Evolutionary conservation across 2,797 vertebrate species (phyloP).

Genomic region (Nasua narica): DNA sequence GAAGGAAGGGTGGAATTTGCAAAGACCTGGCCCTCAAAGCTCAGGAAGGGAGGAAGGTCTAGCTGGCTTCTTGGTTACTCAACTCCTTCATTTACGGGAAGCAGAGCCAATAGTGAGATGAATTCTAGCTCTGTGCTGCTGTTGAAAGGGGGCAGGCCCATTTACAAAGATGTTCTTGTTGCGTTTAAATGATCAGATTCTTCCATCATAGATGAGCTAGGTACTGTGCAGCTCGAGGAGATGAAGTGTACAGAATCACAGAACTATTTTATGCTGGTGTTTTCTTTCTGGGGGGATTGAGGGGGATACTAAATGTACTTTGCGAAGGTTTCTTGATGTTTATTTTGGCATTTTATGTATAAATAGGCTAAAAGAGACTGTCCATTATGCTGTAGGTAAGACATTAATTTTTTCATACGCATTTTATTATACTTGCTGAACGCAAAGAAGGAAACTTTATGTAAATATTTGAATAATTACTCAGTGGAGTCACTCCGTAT

Average conservation of each 20-base stretch:
- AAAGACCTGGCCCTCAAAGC: slow-evolving; percentile 86
- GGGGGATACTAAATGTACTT: slow-evolving; percentile 74
- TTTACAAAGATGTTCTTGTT: slow-evolving; percentile 92
- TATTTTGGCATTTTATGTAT: slow-evolving; percentile 78
- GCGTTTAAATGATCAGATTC: slow-evolving; percentile 88
- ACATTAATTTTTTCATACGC: slow-evolving; percentile 65
- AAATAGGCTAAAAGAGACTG: slow-evolving; percentile 72
- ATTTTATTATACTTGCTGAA: slow-evolving; percentile 68
- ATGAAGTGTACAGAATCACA: slow-evolving; percentile 81
- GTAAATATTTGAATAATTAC: slow-evolving; percentile 29
- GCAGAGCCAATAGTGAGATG: slow-evolving; percentile 86
- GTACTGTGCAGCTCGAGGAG: slow-evolving; percentile 82
- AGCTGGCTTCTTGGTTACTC: slow-evolving; percentile 86
- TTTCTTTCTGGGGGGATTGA: slow-evolving; percentile 66
- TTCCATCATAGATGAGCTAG: slow-evolving; percentile 87
- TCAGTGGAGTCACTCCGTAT: not conserved
- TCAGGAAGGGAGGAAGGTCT: slow-evolving; percentile 95
- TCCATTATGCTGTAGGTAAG: slow-evolving; percentile 42
- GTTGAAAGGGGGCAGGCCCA: slow-evolving; percentile 86
- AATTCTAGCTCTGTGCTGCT: slow-evolving; percentile 93
- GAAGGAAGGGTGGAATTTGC: slow-evolving; percentile 91
- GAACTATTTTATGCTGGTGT: slow-evolving; percentile 79
- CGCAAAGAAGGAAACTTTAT: slow-evolving; percentile 63
- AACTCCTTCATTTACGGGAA: slow-evolving; percentile 91
- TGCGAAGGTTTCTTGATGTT: slow-evolving; percentile 82